Percentiles rank a stretch among this genome's conserved stretches.
Conservation (phyloP, 1,140 invertebrate species). For the Lutraria rhynchaena region DNA sequence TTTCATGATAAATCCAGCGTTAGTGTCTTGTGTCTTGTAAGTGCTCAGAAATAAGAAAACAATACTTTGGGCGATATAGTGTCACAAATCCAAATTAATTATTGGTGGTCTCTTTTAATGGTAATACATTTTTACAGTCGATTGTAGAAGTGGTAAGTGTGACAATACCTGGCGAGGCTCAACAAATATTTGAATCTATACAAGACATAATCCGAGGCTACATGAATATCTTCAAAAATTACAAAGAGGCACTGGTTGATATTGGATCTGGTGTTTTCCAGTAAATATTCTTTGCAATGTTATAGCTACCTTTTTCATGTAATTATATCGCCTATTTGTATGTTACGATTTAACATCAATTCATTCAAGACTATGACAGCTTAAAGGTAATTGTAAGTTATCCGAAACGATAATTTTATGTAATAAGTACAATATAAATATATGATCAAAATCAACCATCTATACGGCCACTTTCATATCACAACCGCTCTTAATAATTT, state of each 20-base stretch:
- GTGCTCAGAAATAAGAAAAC: too few relatives aligned
- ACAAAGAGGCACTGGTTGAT: conserved; percentile 27
- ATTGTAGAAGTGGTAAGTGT: conserved; percentile 15
- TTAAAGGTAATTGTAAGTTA: not conserved
- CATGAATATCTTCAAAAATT: conserved; percentile 39
- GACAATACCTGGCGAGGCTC: conserved; percentile 22
- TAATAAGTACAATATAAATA: not conserved
- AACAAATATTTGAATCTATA: conserved; percentile 38
- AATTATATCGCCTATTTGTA: not conserved
- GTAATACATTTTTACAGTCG: conserved; percentile 16
- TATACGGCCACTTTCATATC: not conserved
- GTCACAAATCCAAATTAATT: too few relatives aligned
- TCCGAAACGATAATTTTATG: not conserved
- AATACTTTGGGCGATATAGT: too few relatives aligned
- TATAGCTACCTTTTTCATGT: not conserved
- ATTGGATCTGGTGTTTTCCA: conserved; percentile 23
- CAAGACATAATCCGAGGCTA: conserved; percentile 19
- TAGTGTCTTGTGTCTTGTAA: too few relatives aligned
- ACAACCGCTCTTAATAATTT: not conserved
- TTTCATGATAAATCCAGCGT: too few relatives aligned
- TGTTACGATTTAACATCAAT: not conserved
- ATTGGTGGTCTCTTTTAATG: too few relatives aligned
- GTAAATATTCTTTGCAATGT: not conserved
- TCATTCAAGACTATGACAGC: not conserved
- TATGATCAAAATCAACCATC: not conserved